Conservation (phyloP, 2,888 invertebrate species). For the Adineta ricciae region DNA sequence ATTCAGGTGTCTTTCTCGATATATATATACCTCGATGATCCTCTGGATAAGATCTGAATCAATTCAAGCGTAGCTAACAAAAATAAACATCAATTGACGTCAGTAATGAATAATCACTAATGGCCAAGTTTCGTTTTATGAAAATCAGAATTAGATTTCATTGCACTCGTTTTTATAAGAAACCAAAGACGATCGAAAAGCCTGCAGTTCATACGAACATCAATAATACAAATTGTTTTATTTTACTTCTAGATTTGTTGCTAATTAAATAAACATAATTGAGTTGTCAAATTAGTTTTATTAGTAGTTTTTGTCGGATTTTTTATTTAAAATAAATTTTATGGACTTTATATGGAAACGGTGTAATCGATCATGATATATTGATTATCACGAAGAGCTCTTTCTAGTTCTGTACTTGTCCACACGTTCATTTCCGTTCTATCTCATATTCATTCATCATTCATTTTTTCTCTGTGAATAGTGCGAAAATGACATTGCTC, state of each 20-base stretch:
- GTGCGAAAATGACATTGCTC: not conserved
- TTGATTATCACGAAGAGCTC: not conserved
- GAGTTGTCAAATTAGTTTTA: not conserved
- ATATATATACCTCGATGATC: too few species aligned
- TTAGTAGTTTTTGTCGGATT: not conserved
- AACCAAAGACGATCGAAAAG: too few species aligned
- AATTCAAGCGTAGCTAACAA: not conserved
- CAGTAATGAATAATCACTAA: too few species aligned
- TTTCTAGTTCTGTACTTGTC: not conserved
- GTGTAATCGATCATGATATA: not conserved
- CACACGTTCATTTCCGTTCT: constrained; percentile 1
- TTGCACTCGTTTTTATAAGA: too few species aligned
- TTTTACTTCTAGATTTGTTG: not conserved
- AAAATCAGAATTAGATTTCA: too few species aligned
- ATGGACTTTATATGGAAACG: not conserved
- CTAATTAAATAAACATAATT: not conserved
- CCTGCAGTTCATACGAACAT: too few species aligned
- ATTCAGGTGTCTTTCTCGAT: too few species aligned
- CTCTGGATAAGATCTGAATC: not conserved
- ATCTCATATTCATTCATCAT: not conserved
- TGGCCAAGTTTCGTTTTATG: too few species aligned
- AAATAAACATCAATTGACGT: not conserved
- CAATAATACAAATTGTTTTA: not conserved
- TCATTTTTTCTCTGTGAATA: not conserved
- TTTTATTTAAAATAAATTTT: not conserved